A percentile compares a stretch with the other conserved stretches of the same genome.
These are phyloP conservation scores for Pseudomugil gertrudae DNA, from an alignment of 2,797 vertebrate genomes.

Conservation along the genomic window DNA sequence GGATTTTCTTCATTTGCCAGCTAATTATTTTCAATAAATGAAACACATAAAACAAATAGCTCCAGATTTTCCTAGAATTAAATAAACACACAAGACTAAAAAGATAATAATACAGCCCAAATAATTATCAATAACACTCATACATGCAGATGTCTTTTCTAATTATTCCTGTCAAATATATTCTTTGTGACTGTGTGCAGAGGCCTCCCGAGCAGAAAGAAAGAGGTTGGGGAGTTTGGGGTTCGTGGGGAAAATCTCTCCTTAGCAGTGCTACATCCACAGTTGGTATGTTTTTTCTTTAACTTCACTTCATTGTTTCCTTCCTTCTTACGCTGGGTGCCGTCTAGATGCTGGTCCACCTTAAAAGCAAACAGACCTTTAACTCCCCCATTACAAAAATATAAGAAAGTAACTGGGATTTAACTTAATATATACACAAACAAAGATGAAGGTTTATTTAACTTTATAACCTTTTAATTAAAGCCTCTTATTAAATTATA, in stretches of 20 bases:
- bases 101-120: not conserved
- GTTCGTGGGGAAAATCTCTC: conserved; percentile 94
- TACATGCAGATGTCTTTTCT: not conserved
- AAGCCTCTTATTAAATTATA: too few relatives aligned
- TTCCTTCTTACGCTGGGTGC: not conserved
- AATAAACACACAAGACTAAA: not conserved
- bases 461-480: too few relatives aligned
- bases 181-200: conserved; percentile 33
- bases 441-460: too few relatives aligned
- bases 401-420: too few relatives aligned
- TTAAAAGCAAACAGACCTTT: not conserved
- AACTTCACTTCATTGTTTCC: not conserved
- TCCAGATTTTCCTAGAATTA: not conserved
- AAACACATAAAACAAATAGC: too few relatives aligned
- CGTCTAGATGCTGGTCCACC: too few relatives aligned
- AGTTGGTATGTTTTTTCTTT: conserved; percentile 84
- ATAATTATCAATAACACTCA: not conserved
- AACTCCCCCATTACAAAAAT: not conserved
- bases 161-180: not conserved
- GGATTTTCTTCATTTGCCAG: not conserved
- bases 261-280: conserved; percentile 92
- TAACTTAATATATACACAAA: too few relatives aligned
- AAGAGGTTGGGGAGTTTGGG: conserved; percentile 90
- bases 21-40: too few relatives aligned
- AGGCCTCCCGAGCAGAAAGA: conserved; percentile 64